Conservation (phyloP, 2,113 vertebrate genomes). For the Malurus elegans region DNA sequence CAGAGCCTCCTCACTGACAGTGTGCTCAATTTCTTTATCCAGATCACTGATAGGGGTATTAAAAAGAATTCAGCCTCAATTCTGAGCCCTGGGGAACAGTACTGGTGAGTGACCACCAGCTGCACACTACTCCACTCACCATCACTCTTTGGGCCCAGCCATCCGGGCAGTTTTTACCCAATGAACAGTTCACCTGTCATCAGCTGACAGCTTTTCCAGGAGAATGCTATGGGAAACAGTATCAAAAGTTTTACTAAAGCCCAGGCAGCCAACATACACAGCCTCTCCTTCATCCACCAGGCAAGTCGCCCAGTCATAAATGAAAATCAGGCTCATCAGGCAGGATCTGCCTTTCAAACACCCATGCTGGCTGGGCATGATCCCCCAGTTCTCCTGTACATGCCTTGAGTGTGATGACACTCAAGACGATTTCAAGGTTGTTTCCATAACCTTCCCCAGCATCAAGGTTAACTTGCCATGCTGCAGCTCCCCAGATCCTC, state of each 20-base stretch:
- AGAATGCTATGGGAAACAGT: background rate
- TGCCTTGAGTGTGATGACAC: background rate
- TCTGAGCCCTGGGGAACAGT: background rate
- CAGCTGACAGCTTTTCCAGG: background rate
- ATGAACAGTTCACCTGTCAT: background rate
- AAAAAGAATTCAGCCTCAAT: background rate
- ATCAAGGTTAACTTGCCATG: background rate
- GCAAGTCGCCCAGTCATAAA: background rate
- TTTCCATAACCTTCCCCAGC: background rate
- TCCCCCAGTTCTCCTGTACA: background rate
- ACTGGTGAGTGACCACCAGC: background rate
- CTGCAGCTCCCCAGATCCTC: background rate
- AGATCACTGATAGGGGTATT: background rate
- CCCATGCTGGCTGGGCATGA: accelerated
- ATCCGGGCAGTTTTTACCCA: background rate
- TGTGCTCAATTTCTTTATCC: background rate
- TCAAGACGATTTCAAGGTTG: background rate
- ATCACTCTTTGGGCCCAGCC: no score
- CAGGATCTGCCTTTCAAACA: background rate
- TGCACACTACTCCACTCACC: background rate
- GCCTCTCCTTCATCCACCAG: background rate
- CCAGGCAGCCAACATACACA: background rate
- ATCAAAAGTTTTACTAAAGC: background rate
- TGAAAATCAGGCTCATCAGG: background rate
- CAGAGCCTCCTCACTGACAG: background rate